Base-by-base conservation (phyloP, 2,888 invertebrate genomes). In the Globia sparganii region DNA sequence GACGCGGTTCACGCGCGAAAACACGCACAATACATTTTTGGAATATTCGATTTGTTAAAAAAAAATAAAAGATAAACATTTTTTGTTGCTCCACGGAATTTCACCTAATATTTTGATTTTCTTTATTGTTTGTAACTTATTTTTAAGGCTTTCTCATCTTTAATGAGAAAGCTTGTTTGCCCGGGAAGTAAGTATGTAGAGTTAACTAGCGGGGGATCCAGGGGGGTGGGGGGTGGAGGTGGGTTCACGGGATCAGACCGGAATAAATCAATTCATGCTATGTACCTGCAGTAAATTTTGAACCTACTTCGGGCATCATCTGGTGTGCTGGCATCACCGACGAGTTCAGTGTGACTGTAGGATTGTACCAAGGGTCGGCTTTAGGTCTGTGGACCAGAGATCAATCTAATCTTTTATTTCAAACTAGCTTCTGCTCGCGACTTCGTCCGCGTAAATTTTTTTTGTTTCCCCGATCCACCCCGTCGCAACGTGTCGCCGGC, bases 1-100 rank as follows among this genome's bases (percentile, higher is more conserved):
- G 66, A 71, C 80, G 79, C 81, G 78, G 76, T 84, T 90, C 88
- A 85, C 90, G 77, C 80, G 76, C 74, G 76, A 78, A 80, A 77
- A 72, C 72, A 77, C 78, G 68, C 77, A 85, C 72, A 78, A 76
- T 74, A 65, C 67, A 87, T 82, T 74, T 70, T 78, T 40, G n/a
- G 75, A 83, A 73, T 86, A 78, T 80, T 80, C 78, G 75, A 86
- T 83, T 75, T 80, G 59, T 11, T 66, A 5, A 37, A 34, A 74
- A 34, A 74, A 81, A 75, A 71, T 66, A 75, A 62, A 73, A 68
- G 62, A 46, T 28, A 72, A 68, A 73, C 21, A 11, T 28, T 28
- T 61, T 43, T 77, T 49, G 58, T 34, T 75, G 21, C 0, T n/a
- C 25, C 11, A 13, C 8, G 25, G 31, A 34, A 58, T 49, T 11